Conservation (phyloP, 2,888 invertebrate genomes). For the Anaspis maculata region DNA sequence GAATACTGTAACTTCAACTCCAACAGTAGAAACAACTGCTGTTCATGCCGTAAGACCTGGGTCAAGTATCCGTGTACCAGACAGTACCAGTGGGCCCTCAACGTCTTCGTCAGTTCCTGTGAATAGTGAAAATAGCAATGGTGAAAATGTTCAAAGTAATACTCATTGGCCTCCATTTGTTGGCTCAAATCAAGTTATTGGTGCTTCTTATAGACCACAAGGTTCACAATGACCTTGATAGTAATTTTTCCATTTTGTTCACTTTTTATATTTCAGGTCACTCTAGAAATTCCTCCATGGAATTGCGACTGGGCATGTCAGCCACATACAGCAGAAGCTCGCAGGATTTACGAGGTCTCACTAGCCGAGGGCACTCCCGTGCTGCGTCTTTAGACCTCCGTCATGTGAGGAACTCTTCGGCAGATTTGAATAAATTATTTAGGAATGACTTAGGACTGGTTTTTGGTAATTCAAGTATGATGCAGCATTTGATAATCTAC, state of each 20-base stretch:
- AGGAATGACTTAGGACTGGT: slow-evolving; percentile 63
- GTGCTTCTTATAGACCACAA: slow-evolving; percentile 8
- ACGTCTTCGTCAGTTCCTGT: slow-evolving; percentile 2
- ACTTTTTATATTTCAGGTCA: too few species aligned
- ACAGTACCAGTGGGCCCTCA: slow-evolving; percentile 3
- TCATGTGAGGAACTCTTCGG: slow-evolving; percentile 65
- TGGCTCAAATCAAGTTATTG: slow-evolving; percentile 11
- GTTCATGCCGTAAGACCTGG: slow-evolving; percentile 21
- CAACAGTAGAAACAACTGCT: slow-evolving; percentile 26
- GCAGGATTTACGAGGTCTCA: slow-evolving; percentile 42
- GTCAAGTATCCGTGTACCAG: slow-evolving; percentile 10
- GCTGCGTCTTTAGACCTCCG: slow-evolving; percentile 74
- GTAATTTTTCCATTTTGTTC: not conserved
- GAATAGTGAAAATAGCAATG: slow-evolving; percentile 6
- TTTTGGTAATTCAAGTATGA: slow-evolving; percentile 48
- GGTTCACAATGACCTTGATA: slow-evolving; percentile 6
- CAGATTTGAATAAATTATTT: slow-evolving; percentile 63
- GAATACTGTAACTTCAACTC: too few species aligned
- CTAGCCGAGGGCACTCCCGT: slow-evolving; percentile 61
- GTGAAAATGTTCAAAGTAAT: slow-evolving; percentile 7
- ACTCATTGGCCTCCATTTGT: slow-evolving; percentile 8
- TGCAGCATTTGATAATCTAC: not conserved
- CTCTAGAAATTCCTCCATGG: slow-evolving; percentile 77
- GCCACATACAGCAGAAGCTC: slow-evolving; percentile 42
- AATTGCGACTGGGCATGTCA: slow-evolving; percentile 53